Evolutionary conservation across 2,113 vertebrate species (phyloP), one percentile per base, ranked within the genome.

Genomic region (Marmota flaviventris): DNA sequence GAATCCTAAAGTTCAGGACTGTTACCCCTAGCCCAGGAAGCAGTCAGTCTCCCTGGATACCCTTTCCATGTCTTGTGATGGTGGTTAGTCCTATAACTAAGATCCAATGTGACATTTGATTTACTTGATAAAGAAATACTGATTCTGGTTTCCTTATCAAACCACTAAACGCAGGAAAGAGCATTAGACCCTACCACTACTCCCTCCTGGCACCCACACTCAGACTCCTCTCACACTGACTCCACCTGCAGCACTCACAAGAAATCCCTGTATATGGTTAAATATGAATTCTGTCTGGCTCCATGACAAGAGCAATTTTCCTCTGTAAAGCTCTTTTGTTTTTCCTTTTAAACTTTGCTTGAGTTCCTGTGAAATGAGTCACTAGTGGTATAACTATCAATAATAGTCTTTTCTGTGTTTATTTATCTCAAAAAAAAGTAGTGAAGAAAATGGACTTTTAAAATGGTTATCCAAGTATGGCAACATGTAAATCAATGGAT

Each of bases 391-490:
- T 53, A 89, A 53, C 34, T 83, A 67, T 32, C 78, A 77, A n/a
- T 73, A 76, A 58, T 17, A 63, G 29, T 77, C 75, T 93, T 65
- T 83, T 25, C 78, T 75, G 5, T 61, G 42, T 58, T 93, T 73
- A 56, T 79, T 84, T 95, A 73, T 25, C 51, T 94, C 65, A n/a
- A 51, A 93, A 96, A 88, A 96, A 91, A 84, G 58, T 45, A 85
- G 8, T 92, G 37, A 93, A 86, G 67, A 63, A 87, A 95, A 65
- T 25, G 10, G 45, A 61, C 48, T 81, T 91, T 91, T 94, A 72
- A 88, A 58, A 84, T 34, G 17, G 39, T 89, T 76, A 25, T n/a
- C 27, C 81, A 89, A 39, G 37, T 39, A 39, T 39, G 37, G 37
- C 37, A 39, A 39, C 37, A 39, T 39, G 37, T 4, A 39, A 39